Conservation (phyloP, 2,888 invertebrate species). For the Megastigmus dorsalis region DNA sequence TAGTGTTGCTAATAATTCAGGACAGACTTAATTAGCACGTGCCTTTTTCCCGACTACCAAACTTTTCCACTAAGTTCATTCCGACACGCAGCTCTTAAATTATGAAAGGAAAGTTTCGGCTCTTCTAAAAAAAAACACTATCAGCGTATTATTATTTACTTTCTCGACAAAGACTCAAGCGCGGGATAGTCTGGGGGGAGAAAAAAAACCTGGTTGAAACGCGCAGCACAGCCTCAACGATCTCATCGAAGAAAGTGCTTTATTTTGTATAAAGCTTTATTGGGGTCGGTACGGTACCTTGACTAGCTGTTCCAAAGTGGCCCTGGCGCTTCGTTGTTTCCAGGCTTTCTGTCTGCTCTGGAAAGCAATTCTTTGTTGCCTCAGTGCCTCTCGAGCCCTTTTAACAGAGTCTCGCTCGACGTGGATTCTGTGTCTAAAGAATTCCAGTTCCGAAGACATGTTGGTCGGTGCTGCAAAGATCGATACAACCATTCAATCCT, state of each 20-base stretch:
- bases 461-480: constrained; percentile 67
- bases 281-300: constrained; percentile 71
- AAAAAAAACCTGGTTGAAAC: too few species aligned
- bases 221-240: too few species aligned
- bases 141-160: too few species aligned
- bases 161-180: too few species aligned
- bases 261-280: constrained; percentile 33
- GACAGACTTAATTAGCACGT: too few species aligned
- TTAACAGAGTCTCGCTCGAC: constrained; percentile 88
- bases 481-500: background rate
- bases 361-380: constrained; percentile 81
- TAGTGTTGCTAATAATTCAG: too few species aligned
- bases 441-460: constrained; percentile 83
- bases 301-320: constrained; percentile 77
- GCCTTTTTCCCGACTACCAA: too few species aligned
- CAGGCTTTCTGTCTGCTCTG: constrained; percentile 79
- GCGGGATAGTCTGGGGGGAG: too few species aligned
- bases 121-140: too few species aligned
- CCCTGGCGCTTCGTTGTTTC: constrained; percentile 76
- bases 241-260: background rate
- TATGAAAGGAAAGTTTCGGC: too few species aligned
- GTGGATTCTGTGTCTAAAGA: constrained; percentile 88
- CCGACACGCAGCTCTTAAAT: too few species aligned
- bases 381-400: constrained; percentile 86
- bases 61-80: too few species aligned